Percentiles rank a stretch among this genome's conserved stretches.
Evolutionary conservation across 1,140 invertebrate genomes (phyloP).

Genomic region (Diorhabda elongata): DNA sequence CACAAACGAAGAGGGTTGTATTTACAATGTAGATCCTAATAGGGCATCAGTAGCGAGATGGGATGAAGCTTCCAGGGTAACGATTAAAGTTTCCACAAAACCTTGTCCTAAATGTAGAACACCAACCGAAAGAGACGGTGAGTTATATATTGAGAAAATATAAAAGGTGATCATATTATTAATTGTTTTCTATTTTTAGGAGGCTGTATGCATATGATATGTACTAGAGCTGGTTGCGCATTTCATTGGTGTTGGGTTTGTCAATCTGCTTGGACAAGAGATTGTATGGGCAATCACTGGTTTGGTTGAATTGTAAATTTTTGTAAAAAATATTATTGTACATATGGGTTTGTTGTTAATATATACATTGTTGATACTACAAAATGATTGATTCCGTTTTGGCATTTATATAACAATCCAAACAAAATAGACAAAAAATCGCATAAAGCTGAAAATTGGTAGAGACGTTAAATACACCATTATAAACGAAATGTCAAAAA

Average conservation of each 20-base stretch:
- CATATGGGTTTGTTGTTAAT: background rate
- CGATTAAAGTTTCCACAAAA: slow-evolving; percentile 77
- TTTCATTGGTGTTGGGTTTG: slow-evolving; percentile 90
- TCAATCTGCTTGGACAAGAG: slow-evolving; percentile 76
- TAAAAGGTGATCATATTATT: background rate
- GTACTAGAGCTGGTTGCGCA: slow-evolving; percentile 67
- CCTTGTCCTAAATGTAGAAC: slow-evolving; percentile 85
- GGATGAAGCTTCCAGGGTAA: slow-evolving; percentile 63
- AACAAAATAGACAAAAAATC: background rate
- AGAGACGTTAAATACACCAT: no score
- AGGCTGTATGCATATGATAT: slow-evolving; percentile 88
- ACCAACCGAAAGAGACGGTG: slow-evolving; percentile 79
- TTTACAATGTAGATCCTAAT: slow-evolving; percentile 60
- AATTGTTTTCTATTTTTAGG: slow-evolving; percentile 51
- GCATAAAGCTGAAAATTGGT: no score
- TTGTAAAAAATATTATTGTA: background rate
- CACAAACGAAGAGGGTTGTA: slow-evolving; percentile 43
- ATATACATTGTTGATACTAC: background rate
- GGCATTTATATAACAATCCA: no score
- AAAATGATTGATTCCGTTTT: slow-evolving; percentile 1
- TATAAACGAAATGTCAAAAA: no score
- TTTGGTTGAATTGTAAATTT: slow-evolving; percentile 60
- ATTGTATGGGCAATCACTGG: slow-evolving; percentile 86
- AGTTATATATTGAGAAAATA: slow-evolving; percentile 11
- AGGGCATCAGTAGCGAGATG: slow-evolving; percentile 61